Percentiles rank a stretch among this genome's conserved stretches.
Conservation (phyloP, 2,797 vertebrate genomes). For the Poeciliopsis infans region DNA sequence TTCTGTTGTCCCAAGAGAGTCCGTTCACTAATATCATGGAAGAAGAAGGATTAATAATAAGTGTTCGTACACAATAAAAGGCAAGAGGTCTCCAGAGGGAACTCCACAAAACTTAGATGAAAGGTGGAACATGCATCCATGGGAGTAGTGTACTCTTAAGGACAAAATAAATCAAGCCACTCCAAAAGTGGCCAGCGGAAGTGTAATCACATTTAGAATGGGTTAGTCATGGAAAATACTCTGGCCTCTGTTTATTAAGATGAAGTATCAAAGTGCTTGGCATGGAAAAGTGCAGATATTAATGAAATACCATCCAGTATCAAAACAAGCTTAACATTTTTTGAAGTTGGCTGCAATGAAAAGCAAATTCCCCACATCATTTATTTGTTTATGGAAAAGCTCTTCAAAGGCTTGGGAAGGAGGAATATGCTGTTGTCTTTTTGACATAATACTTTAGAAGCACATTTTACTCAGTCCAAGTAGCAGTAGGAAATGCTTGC, state of each 20-base stretch:
- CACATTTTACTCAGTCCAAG: slow-evolving; percentile 71
- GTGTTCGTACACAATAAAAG: background rate
- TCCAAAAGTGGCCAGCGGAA: slow-evolving; percentile 49
- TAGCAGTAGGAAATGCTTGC: slow-evolving; percentile 63
- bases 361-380: slow-evolving; percentile 79
- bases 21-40: background rate
- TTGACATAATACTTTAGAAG: slow-evolving; percentile 77
- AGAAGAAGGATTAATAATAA: background rate
- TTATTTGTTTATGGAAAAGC: slow-evolving; percentile 78
- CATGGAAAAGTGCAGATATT: slow-evolving; percentile 70
- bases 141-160: slow-evolving; percentile 9
- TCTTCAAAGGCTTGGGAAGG: slow-evolving; percentile 70
- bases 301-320: slow-evolving; percentile 75
- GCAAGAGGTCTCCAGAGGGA: background rate
- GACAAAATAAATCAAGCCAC: slow-evolving; percentile 23
- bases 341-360: slow-evolving; percentile 60
- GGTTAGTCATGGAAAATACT: slow-evolving; percentile 50
- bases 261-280: slow-evolving; percentile 66
- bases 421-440: slow-evolving; percentile 66
- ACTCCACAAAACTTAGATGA: background rate
- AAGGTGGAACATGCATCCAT: slow-evolving; percentile 2
- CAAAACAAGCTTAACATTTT: slow-evolving; percentile 75
- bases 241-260: slow-evolving; percentile 58
- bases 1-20: background rate
- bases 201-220: slow-evolving; percentile 40